phyloP scores from a whole-genome alignment of 2,797 vertebrate genomes.

The Rhynchotus rufescens region DNA sequence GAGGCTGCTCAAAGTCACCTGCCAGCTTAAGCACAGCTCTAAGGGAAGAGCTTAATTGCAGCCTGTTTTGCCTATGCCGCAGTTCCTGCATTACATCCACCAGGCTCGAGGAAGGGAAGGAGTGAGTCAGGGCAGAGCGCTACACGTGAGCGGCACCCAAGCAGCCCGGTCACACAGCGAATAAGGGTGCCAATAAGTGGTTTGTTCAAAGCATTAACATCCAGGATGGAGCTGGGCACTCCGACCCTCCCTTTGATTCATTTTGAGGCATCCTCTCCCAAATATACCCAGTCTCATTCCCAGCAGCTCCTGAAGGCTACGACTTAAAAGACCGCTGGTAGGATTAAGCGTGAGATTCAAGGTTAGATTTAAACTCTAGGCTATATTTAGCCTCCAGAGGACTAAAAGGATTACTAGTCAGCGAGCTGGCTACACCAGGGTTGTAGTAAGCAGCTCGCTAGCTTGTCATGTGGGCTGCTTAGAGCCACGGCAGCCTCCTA shows the following conservation, averaged over 20 bases:
- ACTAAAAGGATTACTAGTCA: slow-evolving; percentile 53
- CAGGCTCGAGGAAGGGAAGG: background rate
- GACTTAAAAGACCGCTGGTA: background rate
- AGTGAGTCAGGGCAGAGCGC: background rate
- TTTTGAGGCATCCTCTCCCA: background rate
- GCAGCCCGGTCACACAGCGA: too few relatives aligned
- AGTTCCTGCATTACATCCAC: rapidly evolving
- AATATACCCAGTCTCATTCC: background rate
- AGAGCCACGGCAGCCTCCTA: background rate
- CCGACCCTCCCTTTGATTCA: background rate
- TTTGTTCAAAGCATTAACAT: background rate
- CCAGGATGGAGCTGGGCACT: background rate
- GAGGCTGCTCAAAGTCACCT: background rate
- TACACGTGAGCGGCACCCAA: background rate
- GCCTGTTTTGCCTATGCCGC: rapidly evolving
- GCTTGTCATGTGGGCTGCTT: background rate
- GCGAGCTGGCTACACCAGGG: background rate
- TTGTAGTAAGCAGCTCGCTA: slow-evolving; percentile 34
- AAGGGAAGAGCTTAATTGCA: background rate
- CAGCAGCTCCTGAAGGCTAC: background rate
- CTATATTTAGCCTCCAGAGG: slow-evolving; percentile 57
- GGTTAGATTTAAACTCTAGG: slow-evolving; percentile 53
- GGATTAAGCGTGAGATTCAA: slow-evolving; percentile 48
- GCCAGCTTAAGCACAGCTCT: background rate
- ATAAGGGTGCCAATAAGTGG: background rate